Evolutionary conservation across 1,140 invertebrate species (phyloP).

Genomic region (Ridgeia piscesae): DNA sequence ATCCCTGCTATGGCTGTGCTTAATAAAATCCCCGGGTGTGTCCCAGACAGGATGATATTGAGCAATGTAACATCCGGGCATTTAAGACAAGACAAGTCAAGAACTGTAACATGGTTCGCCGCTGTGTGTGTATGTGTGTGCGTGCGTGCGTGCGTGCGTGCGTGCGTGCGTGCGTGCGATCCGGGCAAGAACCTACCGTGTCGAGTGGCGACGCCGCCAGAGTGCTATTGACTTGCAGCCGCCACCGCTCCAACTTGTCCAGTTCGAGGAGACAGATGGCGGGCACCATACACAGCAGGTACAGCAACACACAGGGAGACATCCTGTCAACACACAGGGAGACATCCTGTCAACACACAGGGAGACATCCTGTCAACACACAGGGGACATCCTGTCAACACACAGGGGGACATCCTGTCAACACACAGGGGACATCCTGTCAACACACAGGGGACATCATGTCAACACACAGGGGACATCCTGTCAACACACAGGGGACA

Average conservation of each 20-base stretch:
- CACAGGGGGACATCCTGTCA: background rate
- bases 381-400: background rate
- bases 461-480: too few species aligned
- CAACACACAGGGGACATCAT: too few species aligned
- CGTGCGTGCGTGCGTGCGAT: background rate
- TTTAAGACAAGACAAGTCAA: too few species aligned
- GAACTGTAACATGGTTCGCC: too few species aligned
- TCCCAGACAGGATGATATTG: too few species aligned
- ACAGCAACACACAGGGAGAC: conserved; percentile 32
- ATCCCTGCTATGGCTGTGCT: too few species aligned
- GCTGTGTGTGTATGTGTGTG: too few species aligned
- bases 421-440: background rate
- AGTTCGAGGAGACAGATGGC: conserved; percentile 31
- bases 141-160: too few species aligned
- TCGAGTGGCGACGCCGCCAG: background rate
- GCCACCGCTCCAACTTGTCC: conserved; percentile 17
- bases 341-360: background rate
- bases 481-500: too few species aligned
- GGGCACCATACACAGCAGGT: conserved; percentile 28
- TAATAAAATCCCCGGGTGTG: too few species aligned
- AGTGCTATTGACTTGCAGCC: background rate
- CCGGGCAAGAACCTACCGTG: background rate
- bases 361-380: background rate
- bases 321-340: conserved; percentile 17
- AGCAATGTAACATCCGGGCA: too few species aligned